Base-by-base conservation (phyloP, 2,113 vertebrate species). In the Psephotus haematonotus region DNA sequence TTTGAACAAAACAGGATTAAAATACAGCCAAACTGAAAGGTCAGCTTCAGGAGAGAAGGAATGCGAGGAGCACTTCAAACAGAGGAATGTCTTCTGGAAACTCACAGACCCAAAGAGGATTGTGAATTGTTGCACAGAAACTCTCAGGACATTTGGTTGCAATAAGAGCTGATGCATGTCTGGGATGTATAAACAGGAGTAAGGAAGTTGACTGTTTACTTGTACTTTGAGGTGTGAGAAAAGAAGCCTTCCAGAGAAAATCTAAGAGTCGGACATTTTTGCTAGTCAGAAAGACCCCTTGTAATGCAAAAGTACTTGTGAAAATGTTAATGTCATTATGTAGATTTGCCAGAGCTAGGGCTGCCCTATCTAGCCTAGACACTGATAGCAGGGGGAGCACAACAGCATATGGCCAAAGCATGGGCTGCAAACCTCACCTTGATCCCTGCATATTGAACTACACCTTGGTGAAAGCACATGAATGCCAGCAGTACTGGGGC, bases 51-150 rank as follows among this genome's bases (percentile, higher is more conserved):
- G 63, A 85, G 57, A 93, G 67, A n/a, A 90, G 67, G 92, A 95
- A 89, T 91, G 84, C 70, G 91, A 93, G 77, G 60, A 95, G 70
- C 71, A 92, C 94, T 95, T 93, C 93, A 96, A 96, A 95, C 35
- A 2, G 57, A 95, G 70, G 91, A 94, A 95, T 96, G 86, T 64
- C 68, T 96, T 94, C 94, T 93, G 92, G 86, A 81, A 89, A 95
- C 49, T 84, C 89, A 84, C 57, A 86, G 83, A n/a, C 39, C 47
- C 86, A 28, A 83, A 72, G 77, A 89, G 65, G 74, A 82, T 7
- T 91, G 86, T 0, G 0, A 88, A 78, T 4, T 70, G 69, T 86
- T 67, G 31, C 89, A 82, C 90, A 95, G 72, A 70, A 90, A 81
- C 62, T 95, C 94, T 67, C 87, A 60, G 74, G 74, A 89, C 81